Base-by-base conservation (phyloP, 2,797 vertebrate species). In the Chrysocyon brachyurus region DNA sequence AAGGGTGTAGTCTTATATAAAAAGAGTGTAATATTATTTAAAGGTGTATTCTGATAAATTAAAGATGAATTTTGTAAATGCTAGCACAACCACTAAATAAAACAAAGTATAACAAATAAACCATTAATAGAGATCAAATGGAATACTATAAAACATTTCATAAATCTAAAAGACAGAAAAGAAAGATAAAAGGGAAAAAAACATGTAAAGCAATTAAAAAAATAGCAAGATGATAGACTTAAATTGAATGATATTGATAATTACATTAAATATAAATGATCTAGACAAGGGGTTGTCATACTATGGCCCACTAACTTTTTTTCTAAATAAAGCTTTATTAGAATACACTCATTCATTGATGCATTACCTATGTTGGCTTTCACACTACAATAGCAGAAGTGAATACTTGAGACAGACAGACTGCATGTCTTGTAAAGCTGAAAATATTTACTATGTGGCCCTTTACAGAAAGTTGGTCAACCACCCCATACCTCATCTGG, bases 241-340 rank as follows among this genome's bases (percentile, higher is more conserved):
- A 95, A 87, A 77, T 26, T 26, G 21, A 86, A 75, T 49, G 19
- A 84, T 54, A 70, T 68, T 87, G 33, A 63, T 57, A 63, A 56
- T 61, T 70, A 83, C 17, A 75, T 82, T 83, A 90, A 96, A 93
- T 75, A 90, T 14, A 82, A 91, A 91, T 93, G 17, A 87, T 70
- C 36, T 66, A 95, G 56, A 83, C 31, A 77, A 63, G 22, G 36
- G 52, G 21, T 31, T 78, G 15, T 26, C 54, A 92, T 86, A 78
- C 21, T 31, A 56, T 56, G 28, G 54, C 9, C 17, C 49, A 57
- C 1, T 12, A 83, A 49, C 36, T 63, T 31, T 57, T 84, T 78
- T 77, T 72, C 12, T 56, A 61, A 24, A 77, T 78, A 61, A 90
- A 85, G 28, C 28, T 56, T 82, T 90, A 70, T 1, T 96, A 54